Evolutionary conservation across 2,888 invertebrate genomes (phyloP), one percentile per base, ranked within the genome.

Genomic region (Napeogenes inachia): DNA sequence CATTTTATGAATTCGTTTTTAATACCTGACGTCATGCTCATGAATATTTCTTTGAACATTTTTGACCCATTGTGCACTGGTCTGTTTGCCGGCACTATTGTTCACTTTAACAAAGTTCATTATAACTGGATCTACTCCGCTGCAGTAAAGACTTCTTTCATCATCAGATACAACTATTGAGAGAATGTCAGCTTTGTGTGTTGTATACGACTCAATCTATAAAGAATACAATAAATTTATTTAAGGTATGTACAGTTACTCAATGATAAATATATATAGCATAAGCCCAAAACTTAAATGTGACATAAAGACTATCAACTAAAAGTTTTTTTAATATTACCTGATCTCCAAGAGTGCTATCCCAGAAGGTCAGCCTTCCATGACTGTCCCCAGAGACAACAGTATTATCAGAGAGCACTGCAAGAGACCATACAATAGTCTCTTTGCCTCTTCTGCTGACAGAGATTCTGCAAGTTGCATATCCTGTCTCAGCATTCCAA

Each of bases 301-400:
- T 21, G 21, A 21, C 21, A 21, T 21, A 21, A 21, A 38, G 12
- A 8, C 13, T 42, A 10, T n/a, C 35, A 42, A 8, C 4, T 47
- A 21, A 35, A 38, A 56, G 45, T 35, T 56, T 21, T 13, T 56
- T 2, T 58, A 32, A 50, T 46, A 32, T 71, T 78, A 89, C 90
- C 75, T 95, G 92, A 8, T 95, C 93, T 10, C 97, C 98, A 60
- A 93, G 84, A 63, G 91, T 92, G 12, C 95, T 95, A 89, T 98
- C 97, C 98, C 98, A 98, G 76, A 98, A 95, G 21, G 94, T 95
- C 2, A 97, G 91, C 74, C 93, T 93, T 0, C 98, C 98, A 42
- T 95, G 90, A 71, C 87, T 89, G 80, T 98, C 98, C 0, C 98
- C 98, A 65, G 96, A 95, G 13, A 97, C 93, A 53, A 98, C 93